These are phyloP conservation scores for Calliopsis andreniformis DNA, from an alignment of 1,140 invertebrate genomes.

Conservation along the genomic window DNA sequence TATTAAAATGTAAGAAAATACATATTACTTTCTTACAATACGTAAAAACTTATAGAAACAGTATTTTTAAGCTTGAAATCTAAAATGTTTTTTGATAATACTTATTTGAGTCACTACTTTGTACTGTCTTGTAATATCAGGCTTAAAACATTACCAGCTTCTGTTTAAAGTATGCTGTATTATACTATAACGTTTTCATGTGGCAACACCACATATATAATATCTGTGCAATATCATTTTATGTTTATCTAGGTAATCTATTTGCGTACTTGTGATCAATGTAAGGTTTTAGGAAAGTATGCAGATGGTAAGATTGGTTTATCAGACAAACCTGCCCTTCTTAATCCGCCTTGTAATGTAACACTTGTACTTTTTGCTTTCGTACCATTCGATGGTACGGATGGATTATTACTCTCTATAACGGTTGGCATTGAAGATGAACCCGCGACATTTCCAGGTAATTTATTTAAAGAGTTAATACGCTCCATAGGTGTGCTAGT, in stretches of 20 bases:
- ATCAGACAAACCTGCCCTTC: constrained; percentile 70
- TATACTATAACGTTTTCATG: background rate
- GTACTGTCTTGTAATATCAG: constrained; percentile 53
- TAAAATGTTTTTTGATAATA: constrained; percentile 48
- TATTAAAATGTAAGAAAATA: constrained; percentile 5
- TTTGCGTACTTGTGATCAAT: constrained; percentile 49
- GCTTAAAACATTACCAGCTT: constrained; percentile 27
- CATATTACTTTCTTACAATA: constrained; percentile 2
- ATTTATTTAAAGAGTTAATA: constrained; percentile 69
- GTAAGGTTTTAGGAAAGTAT: constrained; percentile 77
- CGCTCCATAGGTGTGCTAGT: constrained; percentile 79
- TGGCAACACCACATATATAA: constrained; percentile 30
- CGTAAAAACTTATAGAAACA: constrained; percentile 16
- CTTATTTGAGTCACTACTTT: constrained; percentile 54
- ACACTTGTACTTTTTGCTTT: constrained; percentile 70
- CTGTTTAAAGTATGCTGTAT: background rate
- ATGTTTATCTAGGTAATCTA: constrained; percentile 22
- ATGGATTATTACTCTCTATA: constrained; percentile 74
- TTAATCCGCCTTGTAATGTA: constrained; percentile 74
- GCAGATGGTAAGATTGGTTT: constrained; percentile 76
- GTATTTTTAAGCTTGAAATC: constrained; percentile 11
- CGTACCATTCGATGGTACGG: constrained; percentile 61
- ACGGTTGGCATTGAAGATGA: constrained; percentile 62
- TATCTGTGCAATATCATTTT: constrained; percentile 22
- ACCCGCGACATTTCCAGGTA: constrained; percentile 62